phyloP scores from a whole-genome alignment of 2,113 vertebrate genomes.

The Syrmaticus mikado region DNA sequence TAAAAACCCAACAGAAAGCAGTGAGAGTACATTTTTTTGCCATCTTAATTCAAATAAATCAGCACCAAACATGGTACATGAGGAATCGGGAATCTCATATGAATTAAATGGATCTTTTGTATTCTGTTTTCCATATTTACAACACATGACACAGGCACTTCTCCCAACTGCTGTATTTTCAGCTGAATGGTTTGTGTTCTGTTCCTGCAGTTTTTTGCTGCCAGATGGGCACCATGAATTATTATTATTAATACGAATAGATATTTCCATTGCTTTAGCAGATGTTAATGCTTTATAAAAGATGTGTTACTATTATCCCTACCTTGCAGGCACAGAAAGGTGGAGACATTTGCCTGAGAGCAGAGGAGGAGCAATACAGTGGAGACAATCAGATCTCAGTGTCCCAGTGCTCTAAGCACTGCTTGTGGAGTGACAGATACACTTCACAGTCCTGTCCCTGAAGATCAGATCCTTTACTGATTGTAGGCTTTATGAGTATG shows the following conservation, averaged over 20 bases:
- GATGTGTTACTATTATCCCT: neutral
- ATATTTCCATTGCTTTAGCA: slow-evolving; percentile 32
- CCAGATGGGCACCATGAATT: neutral
- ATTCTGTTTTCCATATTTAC: slow-evolving; percentile 42
- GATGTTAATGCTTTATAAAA: slow-evolving; percentile 24
- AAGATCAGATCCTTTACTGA: neutral
- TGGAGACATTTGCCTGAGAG: neutral
- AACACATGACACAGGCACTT: slow-evolving; percentile 28
- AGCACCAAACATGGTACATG: neutral
- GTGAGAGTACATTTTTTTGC: slow-evolving; percentile 15
- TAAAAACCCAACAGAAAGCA: slow-evolving; percentile 22
- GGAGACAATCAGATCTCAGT: neutral
- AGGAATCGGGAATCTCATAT: neutral
- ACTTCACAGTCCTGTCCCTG: neutral
- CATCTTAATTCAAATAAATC: slow-evolving; percentile 58
- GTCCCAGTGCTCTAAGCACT: neutral
- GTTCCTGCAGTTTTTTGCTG: neutral
- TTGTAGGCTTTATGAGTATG: neutral
- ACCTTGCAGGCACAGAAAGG: neutral
- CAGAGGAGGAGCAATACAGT: neutral
- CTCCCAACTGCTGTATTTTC: neutral
- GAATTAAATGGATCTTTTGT: slow-evolving; percentile 44
- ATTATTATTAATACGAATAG: slow-evolving; percentile 20
- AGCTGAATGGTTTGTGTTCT: slow-evolving; percentile 5
- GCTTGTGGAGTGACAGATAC: neutral